Conservation (phyloP, 1,140 invertebrate genomes). For the Phthorimaea operculella region DNA sequence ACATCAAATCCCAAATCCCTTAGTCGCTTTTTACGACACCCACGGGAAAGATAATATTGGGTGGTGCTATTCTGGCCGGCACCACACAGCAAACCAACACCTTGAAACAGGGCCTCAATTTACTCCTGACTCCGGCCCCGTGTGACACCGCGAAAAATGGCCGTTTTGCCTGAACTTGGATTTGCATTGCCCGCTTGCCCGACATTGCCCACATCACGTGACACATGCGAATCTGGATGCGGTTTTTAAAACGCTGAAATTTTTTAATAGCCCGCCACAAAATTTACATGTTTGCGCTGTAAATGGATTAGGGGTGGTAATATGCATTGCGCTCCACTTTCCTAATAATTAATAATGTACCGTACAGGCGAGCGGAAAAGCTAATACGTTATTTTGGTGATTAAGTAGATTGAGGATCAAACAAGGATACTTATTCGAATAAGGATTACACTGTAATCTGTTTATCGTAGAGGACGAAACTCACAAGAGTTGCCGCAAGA, state of each 20-base stretch:
- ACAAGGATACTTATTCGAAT: too few species aligned
- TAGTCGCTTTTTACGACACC: too few species aligned
- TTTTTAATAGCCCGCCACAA: slow-evolving; percentile 15
- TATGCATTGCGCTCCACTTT: not conserved
- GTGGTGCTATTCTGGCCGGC: too few species aligned
- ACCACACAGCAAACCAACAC: too few species aligned
- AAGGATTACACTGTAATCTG: too few species aligned
- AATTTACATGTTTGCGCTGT: slow-evolving; percentile 18
- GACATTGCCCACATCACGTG: slow-evolving; percentile 33
- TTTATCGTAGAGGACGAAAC: too few species aligned
- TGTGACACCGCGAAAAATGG: slow-evolving; percentile 40
- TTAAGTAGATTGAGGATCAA: too few species aligned
- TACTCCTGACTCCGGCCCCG: slow-evolving; percentile 11
- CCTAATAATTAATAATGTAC: not conserved
- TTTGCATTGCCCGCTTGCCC: slow-evolving; percentile 43
- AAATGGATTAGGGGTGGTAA: not conserved
- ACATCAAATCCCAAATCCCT: too few species aligned
- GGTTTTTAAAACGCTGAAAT: not conserved
- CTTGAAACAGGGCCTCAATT: too few species aligned
- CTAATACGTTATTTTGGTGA: too few species aligned
- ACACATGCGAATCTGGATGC: slow-evolving; percentile 26
- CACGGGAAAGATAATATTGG: too few species aligned
- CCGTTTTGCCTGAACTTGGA: slow-evolving; percentile 15
- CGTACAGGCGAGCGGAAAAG: not conserved
- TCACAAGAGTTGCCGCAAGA: too few species aligned